These are phyloP conservation scores for Puffinus mauretanicus DNA, from an alignment of 2,113 vertebrate genomes.

Conservation along the genomic window DNA sequence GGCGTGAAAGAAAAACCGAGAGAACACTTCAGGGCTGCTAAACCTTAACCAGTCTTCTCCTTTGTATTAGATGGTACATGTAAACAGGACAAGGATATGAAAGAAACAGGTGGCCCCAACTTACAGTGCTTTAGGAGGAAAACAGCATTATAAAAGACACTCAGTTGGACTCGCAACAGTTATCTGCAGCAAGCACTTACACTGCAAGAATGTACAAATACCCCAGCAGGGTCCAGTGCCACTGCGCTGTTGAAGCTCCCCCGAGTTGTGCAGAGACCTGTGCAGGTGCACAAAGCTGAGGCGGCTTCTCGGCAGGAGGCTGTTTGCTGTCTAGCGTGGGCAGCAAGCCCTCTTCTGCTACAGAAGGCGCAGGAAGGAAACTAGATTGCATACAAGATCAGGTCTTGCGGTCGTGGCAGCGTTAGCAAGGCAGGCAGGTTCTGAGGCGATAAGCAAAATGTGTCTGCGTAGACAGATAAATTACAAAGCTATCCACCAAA, in stretches of 20 bases:
- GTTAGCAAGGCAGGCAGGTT: neutral
- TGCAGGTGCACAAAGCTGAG: neutral
- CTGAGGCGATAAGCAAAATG: neutral
- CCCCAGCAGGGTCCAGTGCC: neutral
- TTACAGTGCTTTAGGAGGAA: neutral
- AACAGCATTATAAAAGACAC: neutral
- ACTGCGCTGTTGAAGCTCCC: neutral
- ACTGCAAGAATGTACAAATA: too few relatives aligned
- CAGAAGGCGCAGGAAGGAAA: neutral
- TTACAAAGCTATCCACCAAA: neutral
- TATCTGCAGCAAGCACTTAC: neutral
- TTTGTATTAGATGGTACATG: neutral
- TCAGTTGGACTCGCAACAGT: neutral
- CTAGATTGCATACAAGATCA: neutral
- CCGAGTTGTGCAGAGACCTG: neutral
- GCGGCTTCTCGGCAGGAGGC: neutral
- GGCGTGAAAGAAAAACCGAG: neutral
- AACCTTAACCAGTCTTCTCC: neutral
- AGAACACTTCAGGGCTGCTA: neutral
- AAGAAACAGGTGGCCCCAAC: neutral
- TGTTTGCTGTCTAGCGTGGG: neutral
- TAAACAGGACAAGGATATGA: neutral
- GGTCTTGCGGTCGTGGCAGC: fast-evolving
- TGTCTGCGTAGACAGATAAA: neutral
- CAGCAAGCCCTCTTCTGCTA: fast-evolving